Conservation (phyloP, 2,113 vertebrate genomes). For the Phalacrocorax pelagicus region DNA sequence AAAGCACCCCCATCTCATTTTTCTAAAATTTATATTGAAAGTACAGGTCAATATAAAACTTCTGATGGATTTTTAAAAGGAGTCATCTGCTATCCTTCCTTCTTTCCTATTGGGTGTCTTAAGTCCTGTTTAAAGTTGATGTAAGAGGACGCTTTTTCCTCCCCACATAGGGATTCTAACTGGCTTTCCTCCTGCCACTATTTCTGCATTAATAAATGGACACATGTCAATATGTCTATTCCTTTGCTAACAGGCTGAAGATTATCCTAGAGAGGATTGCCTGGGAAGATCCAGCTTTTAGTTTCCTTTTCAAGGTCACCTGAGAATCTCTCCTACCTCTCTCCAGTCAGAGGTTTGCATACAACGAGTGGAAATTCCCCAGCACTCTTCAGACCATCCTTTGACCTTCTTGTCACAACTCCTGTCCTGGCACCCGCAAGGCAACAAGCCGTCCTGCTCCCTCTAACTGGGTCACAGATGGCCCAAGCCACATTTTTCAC, state of each 20-base stretch:
- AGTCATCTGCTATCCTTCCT: not conserved
- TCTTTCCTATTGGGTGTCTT: not conserved
- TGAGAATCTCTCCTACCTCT: not conserved
- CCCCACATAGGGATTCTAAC: not conserved
- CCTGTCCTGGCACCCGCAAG: constrained; percentile 28
- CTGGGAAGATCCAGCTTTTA: not conserved
- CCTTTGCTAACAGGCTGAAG: not conserved
- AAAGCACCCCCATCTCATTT: not conserved
- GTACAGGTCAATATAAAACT: not conserved
- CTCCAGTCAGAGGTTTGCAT: not conserved
- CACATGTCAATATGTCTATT: not conserved
- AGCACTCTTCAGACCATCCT: not conserved
- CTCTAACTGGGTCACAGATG: constrained; percentile 79
- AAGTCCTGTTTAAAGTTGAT: not conserved
- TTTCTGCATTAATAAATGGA: not conserved
- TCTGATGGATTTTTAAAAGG: not conserved
- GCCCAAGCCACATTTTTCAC: constrained; percentile 55
- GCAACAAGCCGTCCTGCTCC: constrained; percentile 34
- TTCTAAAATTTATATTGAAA: not conserved
- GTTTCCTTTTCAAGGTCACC: not conserved
- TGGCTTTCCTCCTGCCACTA: not conserved
- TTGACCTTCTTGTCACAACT: constrained; percentile 44
- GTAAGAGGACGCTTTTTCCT: not conserved
- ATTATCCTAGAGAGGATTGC: not conserved
- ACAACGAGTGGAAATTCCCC: not conserved